phyloP scores from a whole-genome alignment of 2,797 vertebrate species.

The Xenops minutus region DNA sequence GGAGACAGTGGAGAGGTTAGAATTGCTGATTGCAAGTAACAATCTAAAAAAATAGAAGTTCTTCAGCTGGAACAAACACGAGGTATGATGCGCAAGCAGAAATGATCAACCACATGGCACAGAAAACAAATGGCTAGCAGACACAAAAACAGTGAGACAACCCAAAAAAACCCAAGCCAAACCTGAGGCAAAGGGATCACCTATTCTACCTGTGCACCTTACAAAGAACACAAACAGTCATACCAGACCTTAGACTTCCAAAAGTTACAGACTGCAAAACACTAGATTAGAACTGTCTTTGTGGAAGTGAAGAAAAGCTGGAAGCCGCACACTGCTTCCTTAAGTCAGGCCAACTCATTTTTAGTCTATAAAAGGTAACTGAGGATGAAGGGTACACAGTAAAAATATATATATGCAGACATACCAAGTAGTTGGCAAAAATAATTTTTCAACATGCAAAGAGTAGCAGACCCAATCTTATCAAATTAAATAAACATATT shows the following conservation, averaged over 20 bases:
- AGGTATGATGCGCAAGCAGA: neutral
- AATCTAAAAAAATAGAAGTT: neutral
- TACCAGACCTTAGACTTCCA: neutral
- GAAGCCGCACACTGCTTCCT: neutral
- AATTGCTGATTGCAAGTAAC: neutral
- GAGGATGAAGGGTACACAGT: neutral
- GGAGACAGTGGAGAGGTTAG: neutral
- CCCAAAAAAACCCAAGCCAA: fast-evolving
- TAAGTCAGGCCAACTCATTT: neutral
- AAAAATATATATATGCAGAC: neutral
- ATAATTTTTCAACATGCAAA: neutral
- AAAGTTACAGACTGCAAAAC: neutral
- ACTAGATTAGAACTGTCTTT: neutral
- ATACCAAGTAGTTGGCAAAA: neutral
- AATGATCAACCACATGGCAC: neutral
- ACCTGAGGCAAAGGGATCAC: neutral
- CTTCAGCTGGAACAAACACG: neutral
- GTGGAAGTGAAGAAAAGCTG: neutral
- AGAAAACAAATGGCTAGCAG: neutral
- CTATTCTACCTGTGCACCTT: neutral
- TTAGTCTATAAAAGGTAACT: neutral
- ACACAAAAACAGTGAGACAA: neutral
- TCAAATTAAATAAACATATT: neutral
- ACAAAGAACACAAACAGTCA: neutral
- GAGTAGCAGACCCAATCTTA: neutral